Evolutionary conservation across 2,797 vertebrate species (phyloP).

Genomic region (Fratercula arctica): DNA sequence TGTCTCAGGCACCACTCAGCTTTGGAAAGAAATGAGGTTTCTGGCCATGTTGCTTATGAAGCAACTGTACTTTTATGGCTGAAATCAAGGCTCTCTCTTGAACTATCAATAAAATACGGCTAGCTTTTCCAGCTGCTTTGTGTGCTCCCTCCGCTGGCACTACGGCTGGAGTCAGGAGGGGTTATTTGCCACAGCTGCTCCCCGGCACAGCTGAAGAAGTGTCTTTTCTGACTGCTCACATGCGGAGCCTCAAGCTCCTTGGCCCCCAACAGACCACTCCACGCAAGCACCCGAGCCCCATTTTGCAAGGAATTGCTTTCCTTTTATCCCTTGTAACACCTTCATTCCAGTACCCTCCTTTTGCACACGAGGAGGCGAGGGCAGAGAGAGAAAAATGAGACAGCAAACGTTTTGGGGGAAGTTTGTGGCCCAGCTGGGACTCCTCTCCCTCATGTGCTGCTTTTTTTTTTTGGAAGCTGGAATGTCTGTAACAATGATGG

Average conservation of each 20-base stretch:
- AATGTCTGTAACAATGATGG: fast-evolving
- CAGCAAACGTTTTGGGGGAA: background rate
- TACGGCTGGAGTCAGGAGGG: background rate
- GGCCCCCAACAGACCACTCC: background rate
- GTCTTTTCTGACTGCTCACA: fast-evolving
- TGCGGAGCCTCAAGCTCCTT: fast-evolving
- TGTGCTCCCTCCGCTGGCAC: fast-evolving
- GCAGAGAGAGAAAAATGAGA: background rate
- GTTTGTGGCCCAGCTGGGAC: background rate
- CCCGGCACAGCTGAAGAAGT: background rate
- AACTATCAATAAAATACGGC: background rate
- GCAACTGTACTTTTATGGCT: background rate
- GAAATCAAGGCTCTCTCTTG: background rate
- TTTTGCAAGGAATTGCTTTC: background rate
- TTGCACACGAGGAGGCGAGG: fast-evolving
- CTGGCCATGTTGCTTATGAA: background rate
- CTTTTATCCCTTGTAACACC: background rate
- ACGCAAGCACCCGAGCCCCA: fast-evolving
- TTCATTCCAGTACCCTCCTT: background rate
- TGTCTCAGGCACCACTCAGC: fast-evolving
- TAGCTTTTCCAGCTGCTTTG: background rate
- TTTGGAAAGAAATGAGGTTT: background rate
- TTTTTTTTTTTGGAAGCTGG: background rate
- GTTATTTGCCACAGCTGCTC: background rate
- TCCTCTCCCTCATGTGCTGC: background rate